Evolutionary conservation across 2,113 vertebrate species (phyloP), one percentile per base, ranked within the genome.

Genomic region (Pao palembangensis): DNA sequence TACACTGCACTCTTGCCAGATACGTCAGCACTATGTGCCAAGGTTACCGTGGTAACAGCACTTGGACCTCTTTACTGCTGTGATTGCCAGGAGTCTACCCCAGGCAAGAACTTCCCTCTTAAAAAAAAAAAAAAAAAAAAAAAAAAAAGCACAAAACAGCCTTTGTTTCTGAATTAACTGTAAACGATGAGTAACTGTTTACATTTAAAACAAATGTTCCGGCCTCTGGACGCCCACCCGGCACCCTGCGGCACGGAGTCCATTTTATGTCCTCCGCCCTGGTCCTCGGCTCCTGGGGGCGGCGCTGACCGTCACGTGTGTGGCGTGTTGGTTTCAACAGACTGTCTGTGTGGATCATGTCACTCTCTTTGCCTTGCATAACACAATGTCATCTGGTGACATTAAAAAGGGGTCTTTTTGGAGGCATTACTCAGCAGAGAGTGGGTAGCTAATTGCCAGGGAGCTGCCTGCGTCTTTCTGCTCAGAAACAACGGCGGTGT

Each of bases 361-460:
- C 85, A 79, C 44, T 55, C 25, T 80, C 78, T 82, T 84, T 68
- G 69, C 63, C 81, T 87, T 87, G 78, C 73, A 75, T 86, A 87
- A 88, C 76, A 55, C 72, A 44, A 53, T 80, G 81, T 87, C 78
- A 81, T 84, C 69, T 81, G 56, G 71, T 83, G 82, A 78, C 82
- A 86, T 88, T 79, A 77, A 81, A 83, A 84, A 64, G 75, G 76
- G 75, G 80, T 76, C 77, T 79, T 85, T 86, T 82, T 75, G 67
- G 76, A 75, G 51, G 58, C 72, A 63, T 79, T 82, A 76, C 77
- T 84, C 80, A 78, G 78, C 71, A 19, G 19, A 76, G 86, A 81
- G 87, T 85, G 78, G 83, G 85, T 72, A 77, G 84, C 68, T 89
- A 87, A 90, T 90, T 88, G 85, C 85, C 76, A 72, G 81, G 71